Evolutionary conservation across 2,888 invertebrate species (phyloP), one percentile per base, ranked within the genome.

Genomic region (Drosophila melanosoma): DNA sequence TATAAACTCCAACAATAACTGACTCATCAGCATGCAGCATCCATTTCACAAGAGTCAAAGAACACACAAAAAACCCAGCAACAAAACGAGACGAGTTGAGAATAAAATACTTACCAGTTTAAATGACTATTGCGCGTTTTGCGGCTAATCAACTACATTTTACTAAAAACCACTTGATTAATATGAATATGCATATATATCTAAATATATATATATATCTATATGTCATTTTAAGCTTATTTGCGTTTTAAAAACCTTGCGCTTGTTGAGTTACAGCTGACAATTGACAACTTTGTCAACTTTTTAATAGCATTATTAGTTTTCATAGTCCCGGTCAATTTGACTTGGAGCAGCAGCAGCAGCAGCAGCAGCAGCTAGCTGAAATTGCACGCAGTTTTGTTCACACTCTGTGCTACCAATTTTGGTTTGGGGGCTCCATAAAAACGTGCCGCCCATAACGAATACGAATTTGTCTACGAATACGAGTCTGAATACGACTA

Each of bases 251-350:
- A 81, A 78, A 63, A 79, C 85, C 72, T 81, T 76, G 82, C 83
- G 81, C 81, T 85, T 69, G 83, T 63, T 63, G 71, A 87, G 70
- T 74, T 77, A 63, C 72, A 51, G 32, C 69, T 75, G 68, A 69
- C 82, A 86, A 72, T 77, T 81, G 87, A 82, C 87, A 82, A 84
- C 79, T 76, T 82, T 84, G 83, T 81, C 79, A 81, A 81, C 71
- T 69, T 79, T 81, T 84, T 84, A 87, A 84, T 87, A 81, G 81
- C 84, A 84, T 84, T 85, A 87, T 85, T 85, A 82, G 85, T 85
- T 84, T 87, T 82, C 79, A 84, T 71, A 68, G 87, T 57, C 51
- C 32, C 53, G 52, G 35, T 36, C 53, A 53, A 20, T 53, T 54
- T 36, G 23, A 23, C 45, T 66, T 45, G 26, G 40, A 33, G 23